Evolutionary conservation across 2,888 invertebrate genomes (phyloP).

Genomic region (Drosophila bunnanda): DNA sequence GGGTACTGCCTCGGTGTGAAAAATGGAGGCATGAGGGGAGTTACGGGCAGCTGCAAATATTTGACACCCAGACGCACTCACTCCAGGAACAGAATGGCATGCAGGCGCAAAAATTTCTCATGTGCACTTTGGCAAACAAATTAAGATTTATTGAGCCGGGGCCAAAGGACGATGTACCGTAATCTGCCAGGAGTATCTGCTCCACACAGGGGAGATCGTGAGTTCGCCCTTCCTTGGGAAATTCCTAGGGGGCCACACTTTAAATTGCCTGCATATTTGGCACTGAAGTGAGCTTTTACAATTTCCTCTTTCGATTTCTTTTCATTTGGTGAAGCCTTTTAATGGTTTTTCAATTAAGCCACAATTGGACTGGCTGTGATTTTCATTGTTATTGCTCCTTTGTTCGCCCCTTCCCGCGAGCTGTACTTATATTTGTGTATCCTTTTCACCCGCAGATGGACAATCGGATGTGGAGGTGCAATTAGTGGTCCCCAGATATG

Average conservation of each 20-base stretch:
- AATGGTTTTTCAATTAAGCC: constrained; percentile 72
- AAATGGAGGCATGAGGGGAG: not conserved
- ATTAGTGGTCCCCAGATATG: constrained; percentile 89
- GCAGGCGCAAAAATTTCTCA: constrained; percentile 56
- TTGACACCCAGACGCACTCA: constrained; percentile 23
- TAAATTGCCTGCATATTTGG: constrained; percentile 50
- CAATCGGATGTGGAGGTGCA: constrained; percentile 87
- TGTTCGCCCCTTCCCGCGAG: constrained; percentile 2
- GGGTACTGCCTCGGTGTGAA: constrained; percentile 9
- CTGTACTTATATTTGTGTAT: constrained; percentile 12
- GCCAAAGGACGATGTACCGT: constrained; percentile 29
- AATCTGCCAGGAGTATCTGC: constrained; percentile 39
- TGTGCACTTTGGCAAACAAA: constrained; percentile 73
- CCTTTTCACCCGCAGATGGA: constrained; percentile 77
- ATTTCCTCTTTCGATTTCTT: constrained; percentile 13
- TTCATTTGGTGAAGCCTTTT: constrained; percentile 40
- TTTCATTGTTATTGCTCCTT: constrained; percentile 23
- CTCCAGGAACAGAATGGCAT: constrained; percentile 1
- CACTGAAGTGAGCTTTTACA: constrained; percentile 5
- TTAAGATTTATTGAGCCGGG: constrained; percentile 72
- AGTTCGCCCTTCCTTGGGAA: constrained; percentile 4
- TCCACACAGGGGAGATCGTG: not conserved
- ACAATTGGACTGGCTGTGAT: constrained; percentile 44
- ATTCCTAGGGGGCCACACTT: constrained; percentile 18
- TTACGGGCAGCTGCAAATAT: constrained; percentile 37